Percentiles rank a stretch among this genome's conserved stretches.
phyloP scores from a whole-genome alignment of 2,113 vertebrate species.

The Zosterops japonicus region DNA sequence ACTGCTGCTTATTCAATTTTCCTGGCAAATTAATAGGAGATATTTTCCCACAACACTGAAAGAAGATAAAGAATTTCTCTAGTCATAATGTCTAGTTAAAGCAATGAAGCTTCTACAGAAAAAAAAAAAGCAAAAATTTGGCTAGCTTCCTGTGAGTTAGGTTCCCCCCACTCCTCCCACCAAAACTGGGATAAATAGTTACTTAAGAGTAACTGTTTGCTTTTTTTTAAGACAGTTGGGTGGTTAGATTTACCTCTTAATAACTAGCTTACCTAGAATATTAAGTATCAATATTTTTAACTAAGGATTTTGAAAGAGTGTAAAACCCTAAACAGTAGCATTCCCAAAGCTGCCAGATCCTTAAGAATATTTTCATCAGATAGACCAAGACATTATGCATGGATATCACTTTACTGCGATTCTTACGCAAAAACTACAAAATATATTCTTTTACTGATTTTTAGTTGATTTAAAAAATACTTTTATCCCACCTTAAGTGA shows the following conservation, averaged over 20 bases:
- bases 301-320: background rate
- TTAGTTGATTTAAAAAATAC: background rate
- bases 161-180: rapidly evolving
- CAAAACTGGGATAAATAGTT: background rate
- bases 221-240: background rate
- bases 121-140: background rate
- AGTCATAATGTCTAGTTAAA: background rate
- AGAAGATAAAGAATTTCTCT: background rate
- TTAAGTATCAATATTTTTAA: background rate
- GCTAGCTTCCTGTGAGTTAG: background rate
- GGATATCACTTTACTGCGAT: background rate
- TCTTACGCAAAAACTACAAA: background rate
- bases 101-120: background rate
- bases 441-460: background rate
- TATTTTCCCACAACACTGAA: background rate
- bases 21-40: background rate
- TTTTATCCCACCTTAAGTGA: background rate
- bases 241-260: background rate
- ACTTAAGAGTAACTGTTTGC: background rate
- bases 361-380: background rate
- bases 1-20: background rate
- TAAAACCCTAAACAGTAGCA: background rate
- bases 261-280: background rate
- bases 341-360: background rate
- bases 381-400: background rate